These are phyloP conservation scores for Charina bottae DNA, from an alignment of 2,113 vertebrate species.

Conservation along the genomic window DNA sequence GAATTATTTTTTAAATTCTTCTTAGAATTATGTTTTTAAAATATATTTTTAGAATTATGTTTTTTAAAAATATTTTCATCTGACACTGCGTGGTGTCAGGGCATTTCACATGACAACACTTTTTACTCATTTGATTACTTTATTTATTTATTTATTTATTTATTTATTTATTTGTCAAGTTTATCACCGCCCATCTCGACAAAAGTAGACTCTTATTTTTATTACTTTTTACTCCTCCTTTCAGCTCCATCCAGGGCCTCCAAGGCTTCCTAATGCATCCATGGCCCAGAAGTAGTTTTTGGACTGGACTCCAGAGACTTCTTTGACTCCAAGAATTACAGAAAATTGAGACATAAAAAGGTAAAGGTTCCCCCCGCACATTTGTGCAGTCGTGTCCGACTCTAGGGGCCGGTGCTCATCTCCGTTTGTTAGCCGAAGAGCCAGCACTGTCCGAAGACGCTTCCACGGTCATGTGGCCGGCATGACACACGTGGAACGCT, in stretches of 20 bases:
- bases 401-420: too few species aligned
- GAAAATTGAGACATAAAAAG: neutral
- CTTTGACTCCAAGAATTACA: neutral
- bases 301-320: neutral
- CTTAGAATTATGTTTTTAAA: neutral
- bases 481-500: too few species aligned
- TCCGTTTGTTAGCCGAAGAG: too few species aligned
- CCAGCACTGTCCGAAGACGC: too few species aligned
- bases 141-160: too few species aligned
- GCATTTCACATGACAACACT: neutral
- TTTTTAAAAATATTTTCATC: neutral
- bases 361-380: too few species aligned
- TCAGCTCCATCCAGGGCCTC: neutral
- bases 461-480: too few species aligned
- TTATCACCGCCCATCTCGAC: too few species aligned
- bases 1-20: neutral
- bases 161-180: too few species aligned
- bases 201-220: too few species aligned
- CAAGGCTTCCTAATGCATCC: neutral
- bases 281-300: neutral
- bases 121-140: neutral
- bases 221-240: neutral
- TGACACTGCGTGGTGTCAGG: neutral
- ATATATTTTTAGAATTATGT: neutral
- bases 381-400: too few species aligned